phyloP scores from a whole-genome alignment of 2,888 invertebrate genomes.

The Trypoxylon attenuatum region DNA sequence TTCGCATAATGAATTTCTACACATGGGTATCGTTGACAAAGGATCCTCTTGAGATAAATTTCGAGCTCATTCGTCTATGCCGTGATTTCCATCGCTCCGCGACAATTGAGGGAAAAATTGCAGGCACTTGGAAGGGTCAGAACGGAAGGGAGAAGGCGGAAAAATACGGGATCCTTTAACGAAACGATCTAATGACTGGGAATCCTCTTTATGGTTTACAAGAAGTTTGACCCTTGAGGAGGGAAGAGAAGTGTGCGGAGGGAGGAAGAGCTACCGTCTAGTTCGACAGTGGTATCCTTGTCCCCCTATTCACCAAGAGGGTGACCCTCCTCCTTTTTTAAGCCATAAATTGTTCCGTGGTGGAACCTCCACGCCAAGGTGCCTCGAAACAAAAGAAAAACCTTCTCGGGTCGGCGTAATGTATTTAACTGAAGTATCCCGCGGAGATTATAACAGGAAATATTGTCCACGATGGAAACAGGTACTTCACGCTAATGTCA shows the following conservation, averaged over 20 bases:
- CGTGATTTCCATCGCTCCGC: background rate
- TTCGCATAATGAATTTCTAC: too few species aligned
- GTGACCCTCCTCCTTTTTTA: slow-evolving; percentile 54
- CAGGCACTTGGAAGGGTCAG: slow-evolving; percentile 5
- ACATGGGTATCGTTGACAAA: too few species aligned
- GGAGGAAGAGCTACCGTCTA: slow-evolving; percentile 35
- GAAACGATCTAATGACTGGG: slow-evolving; percentile 68
- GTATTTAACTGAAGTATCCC: slow-evolving; percentile 71
- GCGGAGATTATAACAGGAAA: slow-evolving; percentile 66
- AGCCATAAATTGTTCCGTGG: slow-evolving; percentile 69
- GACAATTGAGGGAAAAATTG: slow-evolving; percentile 10
- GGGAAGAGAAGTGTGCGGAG: slow-evolving; percentile 17
- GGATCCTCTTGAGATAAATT: background rate
- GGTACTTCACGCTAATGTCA: slow-evolving; percentile 36
- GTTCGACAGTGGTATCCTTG: slow-evolving; percentile 50
- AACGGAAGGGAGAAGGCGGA: slow-evolving; percentile 35
- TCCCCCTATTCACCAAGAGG: slow-evolving; percentile 38
- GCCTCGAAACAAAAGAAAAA: slow-evolving; percentile 70
- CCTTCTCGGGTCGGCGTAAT: slow-evolving; percentile 63
- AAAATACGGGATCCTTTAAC: slow-evolving; percentile 54
- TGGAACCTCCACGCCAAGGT: slow-evolving; percentile 63
- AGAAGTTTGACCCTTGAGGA: slow-evolving; percentile 69
- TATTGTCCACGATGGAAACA: slow-evolving; percentile 43
- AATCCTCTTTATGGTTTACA: slow-evolving; percentile 74
- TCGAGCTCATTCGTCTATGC: background rate